phyloP scores from a whole-genome alignment of 2,888 invertebrate genomes.

The Argyra leucocephala region DNA sequence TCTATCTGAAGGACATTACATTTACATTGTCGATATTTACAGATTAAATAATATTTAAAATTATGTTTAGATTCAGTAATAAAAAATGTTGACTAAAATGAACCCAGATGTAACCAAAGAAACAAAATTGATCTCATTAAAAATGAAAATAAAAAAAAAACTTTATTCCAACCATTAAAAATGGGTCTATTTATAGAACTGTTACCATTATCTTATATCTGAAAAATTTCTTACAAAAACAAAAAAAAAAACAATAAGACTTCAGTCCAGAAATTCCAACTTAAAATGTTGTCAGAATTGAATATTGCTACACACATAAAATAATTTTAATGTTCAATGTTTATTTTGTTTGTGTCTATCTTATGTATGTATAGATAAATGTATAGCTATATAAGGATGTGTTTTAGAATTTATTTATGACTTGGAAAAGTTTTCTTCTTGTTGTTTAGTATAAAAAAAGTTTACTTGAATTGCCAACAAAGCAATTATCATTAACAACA shows the following conservation, averaged over 20 bases:
- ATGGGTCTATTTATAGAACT: background rate
- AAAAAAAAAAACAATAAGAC: background rate
- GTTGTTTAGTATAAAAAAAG: background rate
- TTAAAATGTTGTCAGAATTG: no score
- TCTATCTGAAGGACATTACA: no score
- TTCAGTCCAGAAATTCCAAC: no score
- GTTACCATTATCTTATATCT: background rate
- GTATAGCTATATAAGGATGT: background rate
- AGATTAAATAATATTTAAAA: no score
- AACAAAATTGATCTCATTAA: background rate
- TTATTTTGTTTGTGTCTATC: background rate
- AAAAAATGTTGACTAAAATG: no score
- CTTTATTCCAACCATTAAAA: background rate
- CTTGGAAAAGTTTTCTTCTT: background rate
- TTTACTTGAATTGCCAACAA: conserved; percentile 4
- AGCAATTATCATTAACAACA: conserved; percentile 6
- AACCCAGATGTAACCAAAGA: background rate
- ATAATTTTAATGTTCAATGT: no score
- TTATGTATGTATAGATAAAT: background rate
- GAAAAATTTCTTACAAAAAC: background rate
- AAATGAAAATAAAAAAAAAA: background rate
- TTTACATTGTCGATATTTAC: no score
- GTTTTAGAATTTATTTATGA: background rate
- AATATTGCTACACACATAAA: no score
- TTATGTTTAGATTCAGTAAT: no score